Evolutionary conservation across 2,113 vertebrate species (phyloP).

Genomic region (Oryzias javanicus): DNA sequence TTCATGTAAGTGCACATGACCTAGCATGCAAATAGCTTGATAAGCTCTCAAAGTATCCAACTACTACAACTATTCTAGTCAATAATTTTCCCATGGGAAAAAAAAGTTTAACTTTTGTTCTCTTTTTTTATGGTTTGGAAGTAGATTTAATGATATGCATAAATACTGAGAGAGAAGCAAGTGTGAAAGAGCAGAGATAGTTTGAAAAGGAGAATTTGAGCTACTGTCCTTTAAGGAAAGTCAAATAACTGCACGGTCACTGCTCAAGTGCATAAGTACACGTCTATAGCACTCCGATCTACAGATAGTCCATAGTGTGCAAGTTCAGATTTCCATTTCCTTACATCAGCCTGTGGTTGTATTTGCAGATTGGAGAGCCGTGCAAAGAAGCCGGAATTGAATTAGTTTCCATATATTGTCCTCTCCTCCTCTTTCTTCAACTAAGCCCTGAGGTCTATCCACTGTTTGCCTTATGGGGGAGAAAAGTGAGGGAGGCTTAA

Average conservation of each 20-base stretch:
- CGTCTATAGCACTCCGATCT: slow-evolving; percentile 58
- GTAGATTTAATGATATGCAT: slow-evolving; percentile 45
- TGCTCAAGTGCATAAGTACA: slow-evolving; percentile 48
- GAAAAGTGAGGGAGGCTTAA: slow-evolving; percentile 66
- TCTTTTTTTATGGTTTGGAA: slow-evolving; percentile 49
- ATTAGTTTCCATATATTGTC: slow-evolving; percentile 79
- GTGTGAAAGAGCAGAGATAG: slow-evolving; percentile 28
- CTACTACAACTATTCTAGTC: too few relatives aligned
- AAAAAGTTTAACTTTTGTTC: slow-evolving; percentile 18
- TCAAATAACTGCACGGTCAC: slow-evolving; percentile 35
- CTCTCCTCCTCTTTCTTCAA: slow-evolving; percentile 58
- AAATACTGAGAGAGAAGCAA: slow-evolving; percentile 50
- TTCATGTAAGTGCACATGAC: too few relatives aligned
- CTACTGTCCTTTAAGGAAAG: slow-evolving; percentile 21
- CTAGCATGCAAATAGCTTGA: too few relatives aligned
- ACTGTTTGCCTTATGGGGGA: slow-evolving; percentile 71
- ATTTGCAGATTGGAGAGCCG: slow-evolving; percentile 64
- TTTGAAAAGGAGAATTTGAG: slow-evolving; percentile 28
- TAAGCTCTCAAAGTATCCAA: too few relatives aligned
- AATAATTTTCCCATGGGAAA: slow-evolving; percentile 5
- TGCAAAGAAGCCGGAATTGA: slow-evolving; percentile 70
- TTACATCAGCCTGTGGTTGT: slow-evolving; percentile 62
- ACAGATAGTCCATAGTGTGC: slow-evolving; percentile 40
- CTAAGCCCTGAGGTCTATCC: slow-evolving; percentile 72
- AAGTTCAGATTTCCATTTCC: slow-evolving; percentile 67